Conservation (phyloP, 2,113 vertebrate genomes). For the Cercopithecus mona region DNA sequence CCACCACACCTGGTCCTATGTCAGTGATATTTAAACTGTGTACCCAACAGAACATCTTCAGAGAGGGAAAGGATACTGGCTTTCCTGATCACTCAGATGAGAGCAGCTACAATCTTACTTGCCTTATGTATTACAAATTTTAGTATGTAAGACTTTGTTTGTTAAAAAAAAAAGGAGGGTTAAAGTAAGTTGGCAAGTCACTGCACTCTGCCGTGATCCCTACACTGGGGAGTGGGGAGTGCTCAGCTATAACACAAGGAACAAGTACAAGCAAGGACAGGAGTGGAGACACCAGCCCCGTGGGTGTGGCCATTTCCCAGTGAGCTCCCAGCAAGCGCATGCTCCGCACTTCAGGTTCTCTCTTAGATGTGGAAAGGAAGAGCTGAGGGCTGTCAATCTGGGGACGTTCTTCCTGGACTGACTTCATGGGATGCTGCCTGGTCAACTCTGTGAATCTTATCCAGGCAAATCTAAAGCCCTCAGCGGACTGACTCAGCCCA, state of each 20-base stretch:
- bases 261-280: background rate
- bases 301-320: background rate
- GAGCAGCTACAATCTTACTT: background rate
- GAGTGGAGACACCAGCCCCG: rapidly evolving
- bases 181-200: background rate
- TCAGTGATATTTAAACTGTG: background rate
- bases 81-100: background rate
- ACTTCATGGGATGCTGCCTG: background rate
- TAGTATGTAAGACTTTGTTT: background rate
- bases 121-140: background rate
- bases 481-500: background rate
- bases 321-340: rapidly evolving
- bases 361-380: background rate
- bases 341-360: background rate
- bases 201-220: background rate
- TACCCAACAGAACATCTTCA: background rate
- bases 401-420: background rate
- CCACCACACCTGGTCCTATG: too few relatives aligned
- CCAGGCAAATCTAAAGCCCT: background rate
- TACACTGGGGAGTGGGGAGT: background rate
- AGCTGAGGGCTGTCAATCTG: background rate
- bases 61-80: background rate
- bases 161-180: background rate
- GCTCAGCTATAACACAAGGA: background rate
- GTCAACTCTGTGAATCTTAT: background rate